phyloP scores from a whole-genome alignment of 2,888 invertebrate species.

The Acleris sparsana region DNA sequence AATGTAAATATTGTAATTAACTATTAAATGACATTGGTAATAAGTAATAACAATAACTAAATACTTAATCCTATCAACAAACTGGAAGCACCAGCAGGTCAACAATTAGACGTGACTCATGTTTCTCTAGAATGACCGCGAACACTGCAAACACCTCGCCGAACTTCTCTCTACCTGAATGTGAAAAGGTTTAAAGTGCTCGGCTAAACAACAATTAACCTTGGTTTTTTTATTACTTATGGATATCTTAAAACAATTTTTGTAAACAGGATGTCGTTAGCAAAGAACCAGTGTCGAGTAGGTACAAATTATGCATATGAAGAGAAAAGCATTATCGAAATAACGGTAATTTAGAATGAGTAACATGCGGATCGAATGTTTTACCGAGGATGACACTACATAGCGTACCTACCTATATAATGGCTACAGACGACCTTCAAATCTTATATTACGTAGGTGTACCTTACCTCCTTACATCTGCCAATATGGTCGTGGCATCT shows the following conservation, averaged over 20 bases:
- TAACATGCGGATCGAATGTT: conserved; percentile 11
- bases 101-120: conserved; percentile 21
- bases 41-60: too few species aligned
- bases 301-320: not conserved
- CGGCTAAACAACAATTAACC: too few species aligned
- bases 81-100: not conserved
- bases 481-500: not conserved
- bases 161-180: conserved; percentile 21
- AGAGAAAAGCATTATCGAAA: not conserved
- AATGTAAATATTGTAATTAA: too few species aligned
- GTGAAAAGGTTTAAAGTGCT: not conserved
- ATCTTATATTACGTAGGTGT: conserved; percentile 21
- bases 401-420: not conserved
- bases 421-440: conserved; percentile 23
- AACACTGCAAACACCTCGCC: conserved; percentile 1
- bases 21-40: too few species aligned
- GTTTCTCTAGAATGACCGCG: conserved; percentile 14
- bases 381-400: conserved; percentile 12
- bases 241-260: too few species aligned
- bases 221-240: too few species aligned
- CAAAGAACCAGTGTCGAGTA: not conserved
- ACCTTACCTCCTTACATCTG: conserved; percentile 1
- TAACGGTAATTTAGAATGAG: conserved; percentile 28
- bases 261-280: conserved; percentile 20
- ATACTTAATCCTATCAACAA: too few species aligned